phyloP scores from a whole-genome alignment of 2,113 vertebrate genomes.

The Lucifuga dentata region DNA sequence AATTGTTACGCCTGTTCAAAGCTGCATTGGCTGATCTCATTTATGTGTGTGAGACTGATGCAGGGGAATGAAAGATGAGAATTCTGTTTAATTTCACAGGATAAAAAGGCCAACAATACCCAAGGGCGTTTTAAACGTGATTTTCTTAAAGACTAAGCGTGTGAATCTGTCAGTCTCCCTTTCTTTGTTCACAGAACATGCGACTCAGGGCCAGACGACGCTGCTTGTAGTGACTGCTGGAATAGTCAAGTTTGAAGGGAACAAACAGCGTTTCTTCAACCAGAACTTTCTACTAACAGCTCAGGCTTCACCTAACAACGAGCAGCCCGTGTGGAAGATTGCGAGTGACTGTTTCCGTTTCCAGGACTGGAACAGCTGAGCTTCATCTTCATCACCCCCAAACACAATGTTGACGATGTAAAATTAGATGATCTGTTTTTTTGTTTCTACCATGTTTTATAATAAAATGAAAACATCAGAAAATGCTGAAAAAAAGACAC shows the following conservation, averaged over 20 bases:
- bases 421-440: neutral
- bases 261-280: constrained; percentile 95
- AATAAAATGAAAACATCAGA: constrained; percentile 40
- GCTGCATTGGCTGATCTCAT: no score
- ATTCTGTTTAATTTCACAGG: no score
- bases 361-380: constrained; percentile 93
- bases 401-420: neutral
- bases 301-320: constrained; percentile 90
- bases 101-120: neutral
- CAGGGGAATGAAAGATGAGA: neutral
- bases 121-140: neutral
- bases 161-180: neutral
- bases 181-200: constrained; percentile 86
- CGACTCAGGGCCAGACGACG: constrained; percentile 94
- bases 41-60: no score
- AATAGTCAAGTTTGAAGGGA: constrained; percentile 95
- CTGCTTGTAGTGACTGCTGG: constrained; percentile 94
- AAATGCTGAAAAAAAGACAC: constrained; percentile 58
- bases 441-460: constrained; percentile 24
- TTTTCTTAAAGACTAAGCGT: neutral
- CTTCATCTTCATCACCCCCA: neutral
- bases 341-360: constrained; percentile 98
- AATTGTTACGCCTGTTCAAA: no score
- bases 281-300: constrained; percentile 96
- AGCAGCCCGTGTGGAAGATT: constrained; percentile 95